Evolutionary conservation across 2,797 vertebrate species (phyloP), one percentile per base, ranked within the genome.

Genomic region (Leptoclinus maculatus): DNA sequence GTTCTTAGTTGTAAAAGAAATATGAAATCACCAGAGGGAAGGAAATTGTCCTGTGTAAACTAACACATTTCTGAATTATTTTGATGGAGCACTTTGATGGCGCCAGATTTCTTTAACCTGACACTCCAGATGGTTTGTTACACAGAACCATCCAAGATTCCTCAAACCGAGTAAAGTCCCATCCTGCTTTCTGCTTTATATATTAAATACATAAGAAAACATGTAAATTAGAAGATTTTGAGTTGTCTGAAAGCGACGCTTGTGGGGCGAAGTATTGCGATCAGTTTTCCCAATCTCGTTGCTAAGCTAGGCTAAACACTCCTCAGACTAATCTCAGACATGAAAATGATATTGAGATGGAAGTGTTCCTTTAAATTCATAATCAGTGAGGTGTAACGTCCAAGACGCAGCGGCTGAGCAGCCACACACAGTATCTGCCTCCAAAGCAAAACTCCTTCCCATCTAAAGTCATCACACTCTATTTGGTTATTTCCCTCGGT

Each of bases 401-500:
- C 36, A 10, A 70, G n/a, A 65, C 5, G 12, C 54, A 60, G 67
- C 38, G 74, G 70, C 49, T 45, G 41, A 71, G 56, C 75, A 67
- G 64, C 62, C 41, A 57, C 5, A 21, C 45, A 7, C 45, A 51
- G 47, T 39, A 29, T 27, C 72, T 53, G 21, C 49, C 62, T 38
- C 64, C 54, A 34, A 58, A 75, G 63, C 25, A 53, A 36, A 66
- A 80, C 53, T 38, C 47, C 60, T 64, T 36, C 39, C 32, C 53
- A 5, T 62, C 41, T 47, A 72, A 71, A 66, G 65, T 87, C 64
- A 71, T 66, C 63, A 21, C 36, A 2, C 17, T 74, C 14, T 49
- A 12, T 59, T n/a, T 57, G 51, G 67, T 89, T 85, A 87, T 87
- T 86, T 88, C 86, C 80, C 78, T 58, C 29, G 43, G 12, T 65